A percentile compares a stretch with the other conserved stretches of the same genome.
Evolutionary conservation across 2,888 invertebrate species (phyloP).

Genomic region (Acrocyrtus sp.): DNA sequence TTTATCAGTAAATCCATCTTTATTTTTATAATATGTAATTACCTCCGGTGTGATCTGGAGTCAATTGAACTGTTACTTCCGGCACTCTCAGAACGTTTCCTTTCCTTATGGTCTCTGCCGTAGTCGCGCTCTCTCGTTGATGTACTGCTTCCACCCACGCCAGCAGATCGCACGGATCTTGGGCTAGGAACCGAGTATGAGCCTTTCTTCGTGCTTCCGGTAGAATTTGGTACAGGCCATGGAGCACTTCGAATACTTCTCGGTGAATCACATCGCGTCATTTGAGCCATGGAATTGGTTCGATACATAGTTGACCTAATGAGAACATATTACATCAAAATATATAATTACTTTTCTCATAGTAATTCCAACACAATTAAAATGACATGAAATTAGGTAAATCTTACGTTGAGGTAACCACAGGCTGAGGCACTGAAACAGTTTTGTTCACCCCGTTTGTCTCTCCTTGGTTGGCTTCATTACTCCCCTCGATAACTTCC

Average conservation of each 20-base stretch:
- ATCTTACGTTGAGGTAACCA: constrained; percentile 62
- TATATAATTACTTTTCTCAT: constrained; percentile 11
- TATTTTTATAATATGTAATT: constrained; percentile 27
- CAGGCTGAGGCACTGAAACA: constrained; percentile 72
- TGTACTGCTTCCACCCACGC: constrained; percentile 61
- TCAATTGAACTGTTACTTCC: constrained; percentile 92
- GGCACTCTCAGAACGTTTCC: constrained; percentile 74
- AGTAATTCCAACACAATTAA: too few species aligned
- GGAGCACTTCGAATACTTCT: constrained; percentile 86
- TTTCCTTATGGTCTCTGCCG: constrained; percentile 52
- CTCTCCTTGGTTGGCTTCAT: constrained; percentile 47
- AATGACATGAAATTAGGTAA: too few species aligned
- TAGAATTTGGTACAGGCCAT: constrained; percentile 78
- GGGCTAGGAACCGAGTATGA: constrained; percentile 82
- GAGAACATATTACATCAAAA: not conserved
- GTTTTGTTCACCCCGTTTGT: constrained; percentile 63
- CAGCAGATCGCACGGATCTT: constrained; percentile 81
- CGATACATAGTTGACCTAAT: constrained; percentile 60
- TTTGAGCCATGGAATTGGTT: constrained; percentile 64
- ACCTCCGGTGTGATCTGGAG: constrained; percentile 81
- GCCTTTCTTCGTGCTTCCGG: constrained; percentile 67
- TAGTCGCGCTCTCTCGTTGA: constrained; percentile 39
- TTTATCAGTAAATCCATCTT: not conserved
- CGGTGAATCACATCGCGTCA: constrained; percentile 68
- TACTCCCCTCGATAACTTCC: constrained; percentile 66